These are phyloP conservation scores for Pseudorasbora parva DNA, from an alignment of 2,113 vertebrate species.

Conservation along the genomic window DNA sequence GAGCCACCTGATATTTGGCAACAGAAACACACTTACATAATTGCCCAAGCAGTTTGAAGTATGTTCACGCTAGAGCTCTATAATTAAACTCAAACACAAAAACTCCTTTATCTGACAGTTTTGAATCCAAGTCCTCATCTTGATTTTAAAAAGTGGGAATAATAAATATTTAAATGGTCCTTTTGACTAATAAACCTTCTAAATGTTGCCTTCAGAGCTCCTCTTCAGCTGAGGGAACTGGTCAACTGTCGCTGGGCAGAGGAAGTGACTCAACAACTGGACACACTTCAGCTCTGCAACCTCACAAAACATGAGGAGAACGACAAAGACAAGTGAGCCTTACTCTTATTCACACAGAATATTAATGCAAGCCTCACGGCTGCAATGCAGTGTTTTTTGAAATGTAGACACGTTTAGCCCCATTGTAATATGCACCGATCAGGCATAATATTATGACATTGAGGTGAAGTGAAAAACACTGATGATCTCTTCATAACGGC, in stretches of 20 bases:
- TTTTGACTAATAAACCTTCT: not conserved
- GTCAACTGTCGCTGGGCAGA: constrained; percentile 99
- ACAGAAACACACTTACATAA: not conserved
- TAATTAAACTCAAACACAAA: not conserved
- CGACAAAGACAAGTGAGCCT: constrained; percentile 93
- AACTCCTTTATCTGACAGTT: not conserved
- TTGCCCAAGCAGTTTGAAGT: not conserved
- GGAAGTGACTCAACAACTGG: constrained; percentile 96
- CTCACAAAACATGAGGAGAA: constrained; percentile 97
- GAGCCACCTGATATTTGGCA: constrained; percentile 19
- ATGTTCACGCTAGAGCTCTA: not conserved
- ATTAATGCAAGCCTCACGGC: not conserved
- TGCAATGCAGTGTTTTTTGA: not conserved
- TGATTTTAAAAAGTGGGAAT: not conserved
- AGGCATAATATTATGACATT: no score
- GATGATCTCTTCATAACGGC: no score
- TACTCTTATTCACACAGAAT: not conserved
- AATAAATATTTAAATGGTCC: not conserved
- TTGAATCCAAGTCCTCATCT: no score
- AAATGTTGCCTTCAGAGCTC: constrained; percentile 77
- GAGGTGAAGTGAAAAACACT: no score
- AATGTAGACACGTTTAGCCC: not conserved
- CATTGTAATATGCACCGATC: not conserved
- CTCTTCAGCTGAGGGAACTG: constrained; percentile 92
- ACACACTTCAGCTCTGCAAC: constrained; percentile 95